Conservation (phyloP, 2,797 vertebrate species). For the Epinephelus coioides region DNA sequence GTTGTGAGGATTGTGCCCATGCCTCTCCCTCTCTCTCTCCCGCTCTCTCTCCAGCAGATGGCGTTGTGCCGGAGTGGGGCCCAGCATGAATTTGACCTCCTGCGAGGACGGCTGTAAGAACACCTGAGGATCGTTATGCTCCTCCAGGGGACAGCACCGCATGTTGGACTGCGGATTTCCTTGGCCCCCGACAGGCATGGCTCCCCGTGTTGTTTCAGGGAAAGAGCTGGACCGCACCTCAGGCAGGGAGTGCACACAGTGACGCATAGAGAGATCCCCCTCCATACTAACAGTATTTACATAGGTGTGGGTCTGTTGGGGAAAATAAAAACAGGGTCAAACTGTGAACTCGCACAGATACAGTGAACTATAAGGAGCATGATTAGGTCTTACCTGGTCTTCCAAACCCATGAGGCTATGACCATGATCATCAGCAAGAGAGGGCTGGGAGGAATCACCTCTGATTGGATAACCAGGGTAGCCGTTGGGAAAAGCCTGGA, state of each 20-base stretch:
- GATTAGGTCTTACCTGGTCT: slow-evolving; percentile 89
- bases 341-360: background rate
- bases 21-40: slow-evolving; percentile 85
- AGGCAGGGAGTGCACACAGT: slow-evolving; percentile 94
- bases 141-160: slow-evolving; percentile 89
- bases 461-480: slow-evolving; percentile 93
- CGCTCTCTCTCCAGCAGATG: slow-evolving; percentile 88
- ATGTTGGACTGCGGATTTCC: slow-evolving; percentile 82
- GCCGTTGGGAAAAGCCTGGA: slow-evolving; percentile 94
- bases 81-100: slow-evolving; percentile 96
- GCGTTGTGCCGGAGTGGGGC: slow-evolving; percentile 89
- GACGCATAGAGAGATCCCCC: slow-evolving; percentile 91
- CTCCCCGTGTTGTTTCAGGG: slow-evolving; percentile 83
- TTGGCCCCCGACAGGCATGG: slow-evolving; percentile 79
- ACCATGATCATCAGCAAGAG: slow-evolving; percentile 92
- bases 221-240: slow-evolving; percentile 90
- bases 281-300: slow-evolving; percentile 95
- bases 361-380: background rate
- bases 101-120: slow-evolving; percentile 92
- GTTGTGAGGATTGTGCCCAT: slow-evolving; percentile 77
- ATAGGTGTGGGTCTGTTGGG: slow-evolving; percentile 94
- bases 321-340: slow-evolving; percentile 17
- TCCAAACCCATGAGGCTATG: slow-evolving; percentile 93
- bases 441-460: slow-evolving; percentile 91
- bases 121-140: slow-evolving; percentile 92